These are phyloP conservation scores for Catostylus mosaicus DNA, from an alignment of 30 jellyfish, hydroid and myxozoan species.

Conservation along the genomic window DNA sequence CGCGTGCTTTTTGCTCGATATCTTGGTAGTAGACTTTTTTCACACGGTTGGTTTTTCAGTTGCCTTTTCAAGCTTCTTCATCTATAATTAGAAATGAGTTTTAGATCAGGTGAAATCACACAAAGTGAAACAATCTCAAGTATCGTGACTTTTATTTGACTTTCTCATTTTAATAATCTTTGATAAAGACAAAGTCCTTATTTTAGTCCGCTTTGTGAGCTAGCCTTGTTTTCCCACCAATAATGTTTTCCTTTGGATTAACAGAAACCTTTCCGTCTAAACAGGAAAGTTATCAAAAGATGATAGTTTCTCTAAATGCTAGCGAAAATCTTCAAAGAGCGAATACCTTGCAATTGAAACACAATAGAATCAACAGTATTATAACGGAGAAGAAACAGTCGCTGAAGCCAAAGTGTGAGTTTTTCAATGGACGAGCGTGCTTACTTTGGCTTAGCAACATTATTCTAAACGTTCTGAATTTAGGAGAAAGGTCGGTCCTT, in stretches of 20 bases:
- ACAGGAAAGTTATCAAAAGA: not conserved
- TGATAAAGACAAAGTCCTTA: not conserved
- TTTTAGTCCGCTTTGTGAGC: not conserved
- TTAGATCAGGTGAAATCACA: not conserved
- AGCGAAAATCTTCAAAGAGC: too few relatives aligned
- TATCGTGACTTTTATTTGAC: not conserved
- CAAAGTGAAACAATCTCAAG: not conserved
- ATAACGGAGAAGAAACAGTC: too few relatives aligned
- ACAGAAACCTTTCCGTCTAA: constrained; percentile 6
- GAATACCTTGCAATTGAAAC: too few relatives aligned
- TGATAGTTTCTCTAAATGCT: too few relatives aligned
- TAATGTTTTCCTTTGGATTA: constrained; percentile 9
- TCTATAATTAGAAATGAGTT: constrained; percentile 13
- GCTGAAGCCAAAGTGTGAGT: too few relatives aligned
- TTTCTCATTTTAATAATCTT: not conserved
- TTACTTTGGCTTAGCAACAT: too few relatives aligned
- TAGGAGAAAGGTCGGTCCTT: too few relatives aligned
- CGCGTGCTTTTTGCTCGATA: not conserved
- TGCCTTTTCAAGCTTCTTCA: not conserved
- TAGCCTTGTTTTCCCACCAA: not conserved
- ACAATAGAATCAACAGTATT: too few relatives aligned
- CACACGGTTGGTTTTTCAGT: constrained; percentile 21
- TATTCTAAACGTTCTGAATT: too few relatives aligned
- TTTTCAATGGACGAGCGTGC: too few relatives aligned
- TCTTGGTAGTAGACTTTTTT: not conserved